Evolutionary conservation across 2,797 vertebrate genomes (phyloP), one percentile per base, ranked within the genome.

Genomic region (Xenops minutus): DNA sequence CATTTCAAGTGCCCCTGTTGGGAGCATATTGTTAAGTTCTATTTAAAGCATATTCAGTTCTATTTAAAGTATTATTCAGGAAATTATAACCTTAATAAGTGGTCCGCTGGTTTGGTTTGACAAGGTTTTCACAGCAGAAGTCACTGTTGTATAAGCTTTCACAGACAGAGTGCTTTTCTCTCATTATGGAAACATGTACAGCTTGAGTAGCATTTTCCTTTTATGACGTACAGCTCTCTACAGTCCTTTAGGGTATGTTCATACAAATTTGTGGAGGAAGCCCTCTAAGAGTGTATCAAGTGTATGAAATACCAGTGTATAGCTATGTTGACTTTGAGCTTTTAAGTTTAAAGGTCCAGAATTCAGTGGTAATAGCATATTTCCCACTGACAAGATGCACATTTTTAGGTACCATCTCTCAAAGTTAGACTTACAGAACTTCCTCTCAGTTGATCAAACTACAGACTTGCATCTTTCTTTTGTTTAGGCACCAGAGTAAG

Each of bases 61-160:
- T 48, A 48, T 48, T 48, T 48, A 48, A 48, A 24, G 46, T 48
- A 24, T 48, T 48, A 48, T 48, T 48, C 21, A 56, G 48, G 52
- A 55, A 84, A 12, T 73, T 94, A 79, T 88, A 88, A 49, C 73
- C 63, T 71, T 78, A 59, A 16, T 46, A 72, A 49, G 12, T 10
- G n/a, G 22, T 37, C 4, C 0, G 4, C 21, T 76, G 56, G 27
- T 71, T 76, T 88, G 61, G 30, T 71, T 76, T 90, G 77, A 92
- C 77, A 46, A 51, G 59, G 41, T 59, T 88, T 94, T 84, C 74
- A 81, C 83, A 71, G 85, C 80, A 92, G 85, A 82, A 95, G 92
- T 94, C 94, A 92, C 92, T 95, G 71, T 94, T 94, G 90, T 34
- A 22, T 59, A 86, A 93, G 69, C 39, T 37, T 84, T 92, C 67